A percentile compares a stretch with the other conserved stretches of the same genome.
phyloP scores from a whole-genome alignment of 1,140 invertebrate species.

The Saccostrea glomerata region DNA sequence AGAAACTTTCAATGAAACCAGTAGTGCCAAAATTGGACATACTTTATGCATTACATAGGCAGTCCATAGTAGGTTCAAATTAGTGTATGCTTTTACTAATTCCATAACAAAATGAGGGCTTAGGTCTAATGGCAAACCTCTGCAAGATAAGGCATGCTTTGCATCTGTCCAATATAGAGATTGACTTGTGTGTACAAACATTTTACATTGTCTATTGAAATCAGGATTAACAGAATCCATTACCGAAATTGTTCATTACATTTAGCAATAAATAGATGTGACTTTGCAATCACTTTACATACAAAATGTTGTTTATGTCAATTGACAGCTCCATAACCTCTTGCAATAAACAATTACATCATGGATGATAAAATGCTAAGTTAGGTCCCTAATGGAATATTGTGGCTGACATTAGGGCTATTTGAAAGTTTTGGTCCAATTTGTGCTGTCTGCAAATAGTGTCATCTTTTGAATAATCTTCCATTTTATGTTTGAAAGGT shows the following conservation, averaged over 20 bases:
- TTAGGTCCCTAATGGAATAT: constrained; percentile 12
- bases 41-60: background rate
- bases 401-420: background rate
- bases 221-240: constrained; percentile 6
- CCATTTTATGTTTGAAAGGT: constrained; percentile 13
- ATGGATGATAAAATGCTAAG: constrained; percentile 31
- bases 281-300: constrained; percentile 24
- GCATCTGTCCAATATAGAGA: constrained; percentile 20
- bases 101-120: background rate
- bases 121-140: background rate
- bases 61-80: constrained; percentile 20
- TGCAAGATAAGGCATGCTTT: constrained; percentile 31
- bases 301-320: constrained; percentile 29
- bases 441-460: constrained; percentile 2
- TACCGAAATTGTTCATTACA: constrained; percentile 35
- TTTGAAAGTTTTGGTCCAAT: constrained; percentile 15
- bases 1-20: too few species aligned
- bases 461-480: constrained; percentile 32
- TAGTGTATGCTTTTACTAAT: background rate
- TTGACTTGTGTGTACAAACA: constrained; percentile 24
- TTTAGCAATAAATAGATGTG: constrained; percentile 35
- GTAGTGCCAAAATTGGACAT: too few species aligned
- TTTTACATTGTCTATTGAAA: background rate
- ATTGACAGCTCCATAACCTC: constrained; percentile 8
- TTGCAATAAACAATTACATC: constrained; percentile 24